Conservation (phyloP, 2,797 vertebrate species). For the Aeoliscus strigatus region DNA sequence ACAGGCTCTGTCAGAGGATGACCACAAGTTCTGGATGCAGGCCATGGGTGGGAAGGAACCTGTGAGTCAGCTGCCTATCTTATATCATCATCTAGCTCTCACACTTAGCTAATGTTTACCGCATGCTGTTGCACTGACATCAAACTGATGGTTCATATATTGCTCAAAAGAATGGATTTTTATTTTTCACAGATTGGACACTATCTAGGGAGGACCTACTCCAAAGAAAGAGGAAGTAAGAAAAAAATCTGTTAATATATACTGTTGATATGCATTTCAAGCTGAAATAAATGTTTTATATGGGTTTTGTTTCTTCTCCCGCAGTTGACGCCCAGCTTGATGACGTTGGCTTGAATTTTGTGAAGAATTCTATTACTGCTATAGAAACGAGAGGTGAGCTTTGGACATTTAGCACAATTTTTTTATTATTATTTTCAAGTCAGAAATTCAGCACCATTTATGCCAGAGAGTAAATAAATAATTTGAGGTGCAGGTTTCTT, state of each 20-base stretch:
- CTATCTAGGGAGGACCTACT: constrained; percentile 62
- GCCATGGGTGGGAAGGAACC: constrained; percentile 95
- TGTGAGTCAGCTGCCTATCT: constrained; percentile 72
- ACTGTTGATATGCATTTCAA: not conserved
- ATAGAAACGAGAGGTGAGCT: constrained; percentile 87
- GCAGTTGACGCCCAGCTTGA: constrained; percentile 86
- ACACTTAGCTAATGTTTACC: constrained; percentile 12
- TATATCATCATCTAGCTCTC: constrained; percentile 38
- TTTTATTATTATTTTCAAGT: too few relatives aligned
- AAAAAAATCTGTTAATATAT: constrained; percentile 5
- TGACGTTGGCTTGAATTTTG: constrained; percentile 85
- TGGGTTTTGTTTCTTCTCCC: not conserved
- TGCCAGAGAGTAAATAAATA: too few relatives aligned
- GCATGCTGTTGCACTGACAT: constrained; percentile 1
- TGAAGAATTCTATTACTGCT: constrained; percentile 90
- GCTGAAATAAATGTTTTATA: not conserved
- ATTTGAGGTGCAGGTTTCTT: too few relatives aligned
- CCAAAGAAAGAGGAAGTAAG: constrained; percentile 80
- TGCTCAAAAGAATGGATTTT: not conserved
- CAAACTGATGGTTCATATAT: not conserved
- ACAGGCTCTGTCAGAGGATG: constrained; percentile 91
- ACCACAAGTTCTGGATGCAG: constrained; percentile 92
- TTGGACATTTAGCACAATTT: too few relatives aligned
- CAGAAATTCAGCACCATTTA: too few relatives aligned
- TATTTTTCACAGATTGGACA: constrained; percentile 57